Evolutionary conservation across 2,888 invertebrate genomes (phyloP).

Genomic region (Dysmachus trigonus): DNA sequence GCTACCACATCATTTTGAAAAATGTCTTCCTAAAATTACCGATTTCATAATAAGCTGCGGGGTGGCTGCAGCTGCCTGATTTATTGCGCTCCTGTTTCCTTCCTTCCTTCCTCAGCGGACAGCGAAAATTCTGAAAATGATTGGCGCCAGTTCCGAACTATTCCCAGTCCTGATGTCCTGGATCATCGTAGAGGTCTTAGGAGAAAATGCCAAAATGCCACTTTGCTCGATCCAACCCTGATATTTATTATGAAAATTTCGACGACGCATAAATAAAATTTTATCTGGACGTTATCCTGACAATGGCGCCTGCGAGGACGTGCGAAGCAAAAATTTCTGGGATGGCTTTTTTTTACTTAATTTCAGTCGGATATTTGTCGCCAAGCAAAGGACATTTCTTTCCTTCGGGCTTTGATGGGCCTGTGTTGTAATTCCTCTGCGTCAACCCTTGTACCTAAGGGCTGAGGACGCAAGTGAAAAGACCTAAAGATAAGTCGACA

Average conservation of each 20-base stretch:
- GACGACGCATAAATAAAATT: slow-evolving; percentile 45
- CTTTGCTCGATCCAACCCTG: background rate
- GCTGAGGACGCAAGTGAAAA: background rate
- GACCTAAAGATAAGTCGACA: background rate
- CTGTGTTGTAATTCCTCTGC: slow-evolving; percentile 1
- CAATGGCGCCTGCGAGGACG: slow-evolving; percentile 39
- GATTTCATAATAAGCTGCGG: background rate
- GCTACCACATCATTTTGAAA: background rate
- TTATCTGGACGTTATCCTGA: slow-evolving; percentile 42
- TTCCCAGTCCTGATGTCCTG: background rate
- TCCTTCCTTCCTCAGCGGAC: background rate
- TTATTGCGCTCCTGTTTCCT: background rate
- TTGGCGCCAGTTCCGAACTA: slow-evolving; percentile 18
- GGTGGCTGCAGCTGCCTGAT: slow-evolving; percentile 6
- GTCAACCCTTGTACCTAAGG: slow-evolving; percentile 9
- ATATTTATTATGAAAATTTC: slow-evolving; percentile 42
- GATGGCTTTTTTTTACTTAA: background rate
- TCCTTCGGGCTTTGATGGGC: background rate
- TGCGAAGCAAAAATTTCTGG: slow-evolving; percentile 32
- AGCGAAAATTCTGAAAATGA: background rate
- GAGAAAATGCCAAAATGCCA: slow-evolving; percentile 22
- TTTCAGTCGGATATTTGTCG: slow-evolving; percentile 29
- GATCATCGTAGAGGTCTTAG: background rate
- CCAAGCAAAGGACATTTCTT: background rate
- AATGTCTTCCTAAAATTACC: slow-evolving; percentile 1